Percentiles rank a stretch among this genome's conserved stretches.
phyloP scores from a whole-genome alignment of 2,888 invertebrate genomes.

The Micropterix aruncella region DNA sequence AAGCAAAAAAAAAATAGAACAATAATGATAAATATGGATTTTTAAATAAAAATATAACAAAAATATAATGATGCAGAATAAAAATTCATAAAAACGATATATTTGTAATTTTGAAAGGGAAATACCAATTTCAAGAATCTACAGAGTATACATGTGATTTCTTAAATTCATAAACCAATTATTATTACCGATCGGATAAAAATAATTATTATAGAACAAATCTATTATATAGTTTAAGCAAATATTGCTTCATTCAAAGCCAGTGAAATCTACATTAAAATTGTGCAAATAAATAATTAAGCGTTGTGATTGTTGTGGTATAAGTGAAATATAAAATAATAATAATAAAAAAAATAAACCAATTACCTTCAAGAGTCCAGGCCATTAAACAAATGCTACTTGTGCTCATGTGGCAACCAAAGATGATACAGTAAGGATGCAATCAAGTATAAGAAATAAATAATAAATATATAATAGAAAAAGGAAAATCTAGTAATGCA shows the following conservation, averaged over 20 bases:
- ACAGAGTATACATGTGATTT: too few species aligned
- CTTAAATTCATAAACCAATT: too few species aligned
- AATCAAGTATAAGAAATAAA: neutral
- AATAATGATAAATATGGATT: too few species aligned
- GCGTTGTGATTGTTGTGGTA: neutral
- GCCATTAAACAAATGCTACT: neutral
- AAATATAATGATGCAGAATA: too few species aligned
- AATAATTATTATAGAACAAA: too few species aligned
- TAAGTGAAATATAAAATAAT: neutral
- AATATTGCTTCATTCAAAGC: conserved; percentile 1
- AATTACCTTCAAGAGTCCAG: neutral
- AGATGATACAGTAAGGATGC: neutral
- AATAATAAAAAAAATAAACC: neutral
- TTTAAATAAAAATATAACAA: too few species aligned
- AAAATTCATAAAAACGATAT: too few species aligned
- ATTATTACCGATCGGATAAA: too few species aligned
- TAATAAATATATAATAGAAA: neutral
- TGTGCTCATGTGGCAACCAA: neutral
- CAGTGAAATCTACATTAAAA: neutral
- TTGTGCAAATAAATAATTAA: neutral
- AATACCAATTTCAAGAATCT: too few species aligned
- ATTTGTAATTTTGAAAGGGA: too few species aligned
- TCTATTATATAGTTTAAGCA: neutral
- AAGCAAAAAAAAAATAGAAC: too few species aligned
- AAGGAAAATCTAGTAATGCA: too few species aligned